Conservation (phyloP, 1,140 invertebrate genomes). For the Bombus cullumanus region DNA sequence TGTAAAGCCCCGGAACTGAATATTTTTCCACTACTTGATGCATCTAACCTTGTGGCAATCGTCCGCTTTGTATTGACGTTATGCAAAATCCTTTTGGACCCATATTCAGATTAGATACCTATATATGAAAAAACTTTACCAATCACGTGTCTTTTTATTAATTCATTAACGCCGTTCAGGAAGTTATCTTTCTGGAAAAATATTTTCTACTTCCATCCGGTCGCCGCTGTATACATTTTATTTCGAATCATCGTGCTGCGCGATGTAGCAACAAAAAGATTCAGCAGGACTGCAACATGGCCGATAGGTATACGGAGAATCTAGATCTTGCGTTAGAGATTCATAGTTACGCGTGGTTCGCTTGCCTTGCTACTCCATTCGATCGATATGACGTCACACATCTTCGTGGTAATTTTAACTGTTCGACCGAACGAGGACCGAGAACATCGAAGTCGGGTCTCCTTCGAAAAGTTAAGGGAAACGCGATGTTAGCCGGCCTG, state of each 20-base stretch:
- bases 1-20: conserved; percentile 58
- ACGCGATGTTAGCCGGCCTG: conserved; percentile 62
- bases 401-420: conserved; percentile 59
- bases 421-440: conserved; percentile 35
- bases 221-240: background rate
- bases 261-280: background rate
- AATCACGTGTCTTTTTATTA: conserved; percentile 23
- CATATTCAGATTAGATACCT: conserved; percentile 27
- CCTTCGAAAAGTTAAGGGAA: conserved; percentile 51
- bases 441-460: conserved; percentile 42
- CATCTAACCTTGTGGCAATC: conserved; percentile 28
- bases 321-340: background rate
- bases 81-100: conserved; percentile 29
- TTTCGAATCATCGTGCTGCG: background rate
- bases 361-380: conserved; percentile 6
- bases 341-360: background rate
- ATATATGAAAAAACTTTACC: conserved; percentile 48
- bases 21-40: conserved; percentile 57
- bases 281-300: background rate
- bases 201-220: too few species aligned
- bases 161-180: conserved; percentile 19
- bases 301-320: background rate
- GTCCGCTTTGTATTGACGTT: conserved; percentile 34
- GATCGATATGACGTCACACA: conserved; percentile 32
- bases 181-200: background rate